Evolutionary conservation across 2,113 vertebrate species (phyloP).

Genomic region (Ageneiosus marmoratus): DNA sequence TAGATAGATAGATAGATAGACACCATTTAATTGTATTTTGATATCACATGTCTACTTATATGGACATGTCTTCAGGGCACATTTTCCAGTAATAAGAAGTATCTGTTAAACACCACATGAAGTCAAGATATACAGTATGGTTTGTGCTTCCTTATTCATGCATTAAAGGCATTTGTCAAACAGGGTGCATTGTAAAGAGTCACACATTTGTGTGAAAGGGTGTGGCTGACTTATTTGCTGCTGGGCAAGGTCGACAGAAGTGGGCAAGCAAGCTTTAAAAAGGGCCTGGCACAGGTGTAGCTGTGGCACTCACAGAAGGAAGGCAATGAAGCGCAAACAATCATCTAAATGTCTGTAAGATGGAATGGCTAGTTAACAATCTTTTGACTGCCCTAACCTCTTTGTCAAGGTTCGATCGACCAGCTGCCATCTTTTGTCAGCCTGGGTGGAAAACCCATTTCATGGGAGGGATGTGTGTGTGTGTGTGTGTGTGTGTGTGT

Average conservation of each 20-base stretch:
- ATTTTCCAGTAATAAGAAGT: not conserved
- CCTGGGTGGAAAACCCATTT: slow-evolving; percentile 65
- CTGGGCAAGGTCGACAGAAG: slow-evolving; percentile 59
- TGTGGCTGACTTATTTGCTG: slow-evolving; percentile 19
- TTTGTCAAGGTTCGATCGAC: slow-evolving; percentile 79
- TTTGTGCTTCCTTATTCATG: slow-evolving; percentile 37
- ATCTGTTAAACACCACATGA: not conserved
- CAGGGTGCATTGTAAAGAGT: slow-evolving; percentile 11
- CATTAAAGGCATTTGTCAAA: slow-evolving; percentile 46
- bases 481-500: slow-evolving; percentile 27
- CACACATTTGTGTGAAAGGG: slow-evolving; percentile 17
- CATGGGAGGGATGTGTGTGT: slow-evolving; percentile 62
- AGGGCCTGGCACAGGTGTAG: slow-evolving; percentile 75
- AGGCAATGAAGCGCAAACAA: slow-evolving; percentile 75
- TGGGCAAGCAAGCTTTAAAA: slow-evolving; percentile 59
- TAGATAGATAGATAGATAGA: not conserved
- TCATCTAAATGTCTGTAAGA: slow-evolving; percentile 81
- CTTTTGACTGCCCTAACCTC: slow-evolving; percentile 81
- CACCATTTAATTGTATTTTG: not conserved
- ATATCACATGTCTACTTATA: not conserved
- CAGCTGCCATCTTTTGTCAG: slow-evolving; percentile 76
- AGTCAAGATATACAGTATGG: slow-evolving; percentile 1
- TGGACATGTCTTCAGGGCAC: not conserved
- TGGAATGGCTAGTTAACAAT: slow-evolving; percentile 83
- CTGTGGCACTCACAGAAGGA: slow-evolving; percentile 66